Evolutionary conservation across 2,888 invertebrate species (phyloP).

Genomic region (Drosophila prolongata): DNA sequence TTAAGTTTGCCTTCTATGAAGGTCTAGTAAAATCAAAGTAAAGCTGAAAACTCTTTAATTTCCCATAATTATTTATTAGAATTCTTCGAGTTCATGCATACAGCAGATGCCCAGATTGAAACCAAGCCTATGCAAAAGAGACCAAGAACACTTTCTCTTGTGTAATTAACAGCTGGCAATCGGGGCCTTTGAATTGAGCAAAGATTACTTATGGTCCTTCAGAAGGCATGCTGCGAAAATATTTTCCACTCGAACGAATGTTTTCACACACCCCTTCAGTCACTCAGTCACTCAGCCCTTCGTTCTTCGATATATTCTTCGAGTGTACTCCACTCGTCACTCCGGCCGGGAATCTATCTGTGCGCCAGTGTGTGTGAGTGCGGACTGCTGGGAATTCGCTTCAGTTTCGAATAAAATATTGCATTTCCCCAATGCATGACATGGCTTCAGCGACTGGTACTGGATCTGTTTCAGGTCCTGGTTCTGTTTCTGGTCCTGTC

Average conservation of each 20-base stretch:
- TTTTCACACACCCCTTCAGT: not conserved
- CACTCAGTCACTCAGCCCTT: too few relatives aligned
- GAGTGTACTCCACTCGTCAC: constrained; percentile 26
- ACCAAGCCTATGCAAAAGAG: too few relatives aligned
- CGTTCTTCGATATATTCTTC: constrained; percentile 1
- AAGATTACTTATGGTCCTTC: not conserved
- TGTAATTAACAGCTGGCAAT: constrained; percentile 1
- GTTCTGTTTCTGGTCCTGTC: not conserved
- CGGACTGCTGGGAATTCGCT: constrained; percentile 35
- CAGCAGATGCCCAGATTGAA: too few relatives aligned
- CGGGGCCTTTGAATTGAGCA: not conserved
- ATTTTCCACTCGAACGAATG: not conserved
- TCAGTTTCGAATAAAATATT: constrained; percentile 75
- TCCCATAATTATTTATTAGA: too few relatives aligned
- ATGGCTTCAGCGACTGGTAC: constrained; percentile 22
- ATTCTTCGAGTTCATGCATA: too few relatives aligned
- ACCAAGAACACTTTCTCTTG: too few relatives aligned
- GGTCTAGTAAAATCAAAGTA: too few relatives aligned
- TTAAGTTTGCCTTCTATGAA: too few relatives aligned
- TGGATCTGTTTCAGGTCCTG: not conserved
- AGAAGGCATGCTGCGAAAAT: not conserved
- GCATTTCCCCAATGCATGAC: constrained; percentile 67
- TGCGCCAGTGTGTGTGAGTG: constrained; percentile 6
- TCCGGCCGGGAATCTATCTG: constrained; percentile 47
- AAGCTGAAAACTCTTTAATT: too few relatives aligned